Percentiles rank a stretch among this genome's conserved stretches.
phyloP scores from a whole-genome alignment of 2,113 vertebrate species.

The Periophthalmodon schlosseri region DNA sequence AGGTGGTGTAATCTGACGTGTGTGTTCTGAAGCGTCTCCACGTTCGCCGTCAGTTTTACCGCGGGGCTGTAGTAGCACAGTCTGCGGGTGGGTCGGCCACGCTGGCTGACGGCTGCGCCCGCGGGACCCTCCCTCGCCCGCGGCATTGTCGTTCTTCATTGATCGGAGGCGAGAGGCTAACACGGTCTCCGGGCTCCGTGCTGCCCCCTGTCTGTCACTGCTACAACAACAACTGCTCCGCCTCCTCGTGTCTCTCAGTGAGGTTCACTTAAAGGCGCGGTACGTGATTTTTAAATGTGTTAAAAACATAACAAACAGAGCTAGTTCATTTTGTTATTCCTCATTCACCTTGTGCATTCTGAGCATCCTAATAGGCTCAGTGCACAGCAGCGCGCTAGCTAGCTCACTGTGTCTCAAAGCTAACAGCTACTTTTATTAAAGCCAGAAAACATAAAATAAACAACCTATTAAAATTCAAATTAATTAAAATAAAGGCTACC shows the following conservation, averaged over 20 bases:
- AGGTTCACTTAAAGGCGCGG: too few species aligned
- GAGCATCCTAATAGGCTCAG: too few species aligned
- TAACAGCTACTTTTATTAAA: too few species aligned
- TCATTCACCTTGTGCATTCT: too few species aligned
- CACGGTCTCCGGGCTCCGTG: conserved; percentile 66
- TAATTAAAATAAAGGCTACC: too few species aligned
- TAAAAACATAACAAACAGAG: too few species aligned
- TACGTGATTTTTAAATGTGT: too few species aligned
- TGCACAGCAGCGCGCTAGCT: too few species aligned
- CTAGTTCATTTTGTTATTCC: too few species aligned
- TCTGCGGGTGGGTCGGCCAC: conserved; percentile 31
- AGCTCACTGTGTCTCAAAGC: too few species aligned
- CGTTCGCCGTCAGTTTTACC: conserved; percentile 36
- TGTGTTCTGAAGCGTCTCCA: not conserved
- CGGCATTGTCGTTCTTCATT: conserved; percentile 70
- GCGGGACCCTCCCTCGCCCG: conserved; percentile 51
- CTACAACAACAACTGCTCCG: conserved; percentile 34
- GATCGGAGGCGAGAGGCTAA: conserved; percentile 71
- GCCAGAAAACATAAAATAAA: too few species aligned
- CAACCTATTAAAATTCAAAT: too few species aligned
- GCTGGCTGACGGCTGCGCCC: conserved; percentile 44
- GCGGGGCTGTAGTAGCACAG: conserved; percentile 47
- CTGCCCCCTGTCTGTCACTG: conserved; percentile 37
- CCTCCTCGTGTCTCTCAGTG: not conserved
- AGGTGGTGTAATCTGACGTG: not conserved